Evolutionary conservation across 2,797 vertebrate genomes (phyloP).

Genomic region (Leptatherina wallacei): DNA sequence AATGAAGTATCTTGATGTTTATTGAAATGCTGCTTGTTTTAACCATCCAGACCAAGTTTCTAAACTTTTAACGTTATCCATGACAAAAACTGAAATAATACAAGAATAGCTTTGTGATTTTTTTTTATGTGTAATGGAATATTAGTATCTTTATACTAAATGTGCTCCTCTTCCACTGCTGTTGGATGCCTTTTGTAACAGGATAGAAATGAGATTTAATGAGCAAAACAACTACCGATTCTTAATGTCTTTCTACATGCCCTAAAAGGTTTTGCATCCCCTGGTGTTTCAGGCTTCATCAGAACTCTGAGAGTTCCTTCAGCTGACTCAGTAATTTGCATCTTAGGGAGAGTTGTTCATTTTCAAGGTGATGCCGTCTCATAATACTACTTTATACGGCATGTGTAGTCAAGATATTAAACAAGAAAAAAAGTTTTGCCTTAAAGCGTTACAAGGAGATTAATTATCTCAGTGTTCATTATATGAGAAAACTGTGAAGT

Average conservation of each 20-base stretch:
- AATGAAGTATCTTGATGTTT: background rate
- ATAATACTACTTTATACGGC: background rate
- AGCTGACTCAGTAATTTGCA: background rate
- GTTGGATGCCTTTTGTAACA: too few species aligned
- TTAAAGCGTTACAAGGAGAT: background rate
- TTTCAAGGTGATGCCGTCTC: background rate
- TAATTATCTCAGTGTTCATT: background rate
- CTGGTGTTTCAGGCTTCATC: conserved; percentile 21
- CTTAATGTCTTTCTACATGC: background rate
- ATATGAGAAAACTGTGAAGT: background rate
- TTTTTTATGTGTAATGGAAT: too few species aligned
- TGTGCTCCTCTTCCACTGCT: too few species aligned
- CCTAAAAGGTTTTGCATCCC: conserved; percentile 13
- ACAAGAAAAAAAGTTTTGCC: background rate
- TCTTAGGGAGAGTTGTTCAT: background rate
- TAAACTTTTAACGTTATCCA: background rate
- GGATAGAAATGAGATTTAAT: too few species aligned
- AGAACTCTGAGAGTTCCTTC: background rate
- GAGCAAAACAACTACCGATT: too few species aligned
- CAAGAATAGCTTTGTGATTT: too few species aligned
- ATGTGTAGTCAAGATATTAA: background rate
- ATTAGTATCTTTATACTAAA: too few species aligned
- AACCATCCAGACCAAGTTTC: background rate
- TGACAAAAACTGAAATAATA: background rate
- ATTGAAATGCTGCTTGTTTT: background rate